Percentiles rank a stretch among this genome's conserved stretches.
These are phyloP conservation scores for Grus americana DNA, from an alignment of 2,113 vertebrate species.

Conservation along the genomic window DNA sequence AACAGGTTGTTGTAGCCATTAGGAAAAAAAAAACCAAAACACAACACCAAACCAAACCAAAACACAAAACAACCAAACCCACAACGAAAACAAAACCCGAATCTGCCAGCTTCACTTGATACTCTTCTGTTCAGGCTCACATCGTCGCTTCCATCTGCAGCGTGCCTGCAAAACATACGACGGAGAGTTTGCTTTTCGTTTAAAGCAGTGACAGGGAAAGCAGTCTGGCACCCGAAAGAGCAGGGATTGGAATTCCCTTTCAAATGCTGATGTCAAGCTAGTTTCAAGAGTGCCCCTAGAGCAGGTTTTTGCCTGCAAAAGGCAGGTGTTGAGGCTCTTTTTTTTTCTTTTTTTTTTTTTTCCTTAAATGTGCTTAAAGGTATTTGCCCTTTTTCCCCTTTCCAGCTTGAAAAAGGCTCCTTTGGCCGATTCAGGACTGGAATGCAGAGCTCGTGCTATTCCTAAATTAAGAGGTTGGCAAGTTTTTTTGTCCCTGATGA, in stretches of 20 bases:
- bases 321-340: constrained; percentile 36
- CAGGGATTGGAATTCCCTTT: constrained; percentile 40
- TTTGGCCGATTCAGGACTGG: constrained; percentile 25
- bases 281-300: constrained; percentile 42
- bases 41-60: neutral
- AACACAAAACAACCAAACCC: neutral
- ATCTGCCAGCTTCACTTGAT: neutral
- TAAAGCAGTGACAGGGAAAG: constrained; percentile 10
- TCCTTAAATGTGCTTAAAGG: neutral
- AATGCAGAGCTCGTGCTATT: constrained; percentile 47
- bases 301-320: constrained; percentile 57
- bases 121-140: neutral
- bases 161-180: neutral
- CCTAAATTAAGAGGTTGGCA: constrained; percentile 53
- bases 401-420: constrained; percentile 20
- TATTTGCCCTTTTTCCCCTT: constrained; percentile 51
- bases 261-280: constrained; percentile 45
- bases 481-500: constrained; percentile 65
- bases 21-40: neutral
- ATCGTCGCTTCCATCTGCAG: neutral
- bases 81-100: neutral
- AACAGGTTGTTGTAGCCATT: constrained; percentile 45
- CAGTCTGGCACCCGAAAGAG: constrained; percentile 30
- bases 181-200: neutral
- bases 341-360: neutral